phyloP scores from a whole-genome alignment of 2,113 vertebrate species.

The Ceyx melanurus region DNA sequence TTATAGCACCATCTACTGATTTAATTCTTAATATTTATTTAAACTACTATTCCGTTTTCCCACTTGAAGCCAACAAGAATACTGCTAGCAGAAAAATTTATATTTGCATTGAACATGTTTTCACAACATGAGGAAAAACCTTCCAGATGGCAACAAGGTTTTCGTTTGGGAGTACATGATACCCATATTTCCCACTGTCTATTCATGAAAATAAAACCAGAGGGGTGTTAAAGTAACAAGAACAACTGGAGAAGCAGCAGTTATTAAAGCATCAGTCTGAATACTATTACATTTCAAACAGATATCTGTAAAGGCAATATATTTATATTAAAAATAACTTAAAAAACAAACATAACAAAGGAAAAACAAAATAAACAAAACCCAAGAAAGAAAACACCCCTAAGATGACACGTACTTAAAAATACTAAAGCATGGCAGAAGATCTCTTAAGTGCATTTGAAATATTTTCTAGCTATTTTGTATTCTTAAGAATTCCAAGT shows the following conservation, averaged over 20 bases:
- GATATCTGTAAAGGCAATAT: background rate
- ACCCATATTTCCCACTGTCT: background rate
- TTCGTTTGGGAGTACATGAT: background rate
- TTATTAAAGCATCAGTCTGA: background rate
- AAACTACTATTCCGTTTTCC: background rate
- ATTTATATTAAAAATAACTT: background rate
- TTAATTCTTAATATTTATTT: constrained; percentile 19
- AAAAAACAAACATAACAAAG: background rate
- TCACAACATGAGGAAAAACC: background rate
- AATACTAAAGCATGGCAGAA: background rate
- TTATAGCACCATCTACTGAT: constrained; percentile 80
- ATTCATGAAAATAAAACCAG: background rate
- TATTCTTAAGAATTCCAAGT: background rate
- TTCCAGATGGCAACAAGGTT: background rate
- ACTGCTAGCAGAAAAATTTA: background rate
- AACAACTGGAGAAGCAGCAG: background rate
- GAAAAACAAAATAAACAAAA: background rate
- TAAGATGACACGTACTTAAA: background rate
- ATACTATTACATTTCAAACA: background rate
- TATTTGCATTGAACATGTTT: background rate
- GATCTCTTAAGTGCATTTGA: background rate
- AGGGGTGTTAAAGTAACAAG: background rate
- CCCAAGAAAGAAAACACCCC: too few relatives aligned
- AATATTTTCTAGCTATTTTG: background rate
- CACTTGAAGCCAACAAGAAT: background rate